Conservation (phyloP, 2,888 invertebrate genomes). For the Muschampia staudingeri region DNA sequence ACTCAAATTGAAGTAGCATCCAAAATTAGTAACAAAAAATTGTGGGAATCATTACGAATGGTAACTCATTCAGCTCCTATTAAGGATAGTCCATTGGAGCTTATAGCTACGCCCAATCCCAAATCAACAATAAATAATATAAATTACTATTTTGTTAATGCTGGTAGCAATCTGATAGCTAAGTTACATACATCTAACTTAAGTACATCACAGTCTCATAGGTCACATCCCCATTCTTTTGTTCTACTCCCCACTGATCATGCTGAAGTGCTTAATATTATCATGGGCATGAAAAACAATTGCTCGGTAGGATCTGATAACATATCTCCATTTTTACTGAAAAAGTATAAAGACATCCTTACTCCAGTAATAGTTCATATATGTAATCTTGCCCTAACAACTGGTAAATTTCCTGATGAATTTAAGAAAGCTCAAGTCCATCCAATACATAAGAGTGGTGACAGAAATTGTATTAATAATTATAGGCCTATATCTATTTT, state of each 20-base stretch:
- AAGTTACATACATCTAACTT: too few relatives aligned
- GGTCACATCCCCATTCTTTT: slow-evolving; percentile 6
- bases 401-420: slow-evolving; percentile 2
- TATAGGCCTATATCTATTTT: too few relatives aligned
- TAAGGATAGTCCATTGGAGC: background rate
- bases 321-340: slow-evolving; percentile 30
- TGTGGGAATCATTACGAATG: slow-evolving; percentile 55
- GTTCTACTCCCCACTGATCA: slow-evolving; percentile 43
- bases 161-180: slow-evolving; percentile 8
- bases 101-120: background rate
- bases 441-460: too few relatives aligned
- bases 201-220: background rate
- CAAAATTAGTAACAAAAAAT: slow-evolving; percentile 53
- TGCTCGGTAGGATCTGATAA: slow-evolving; percentile 43
- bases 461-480: too few relatives aligned
- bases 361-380: slow-evolving; percentile 32
- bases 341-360: background rate
- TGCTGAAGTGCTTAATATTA: slow-evolving; percentile 34
- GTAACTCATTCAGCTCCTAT: slow-evolving; percentile 40
- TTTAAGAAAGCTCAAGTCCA: too few relatives aligned
- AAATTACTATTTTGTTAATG: slow-evolving; percentile 34
- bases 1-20: slow-evolving; percentile 39
- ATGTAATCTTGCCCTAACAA: slow-evolving; percentile 38
- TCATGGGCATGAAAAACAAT: slow-evolving; percentile 28
- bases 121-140: background rate